Evolutionary conservation across 1,140 invertebrate genomes (phyloP).

Genomic region (Delia radicum): DNA sequence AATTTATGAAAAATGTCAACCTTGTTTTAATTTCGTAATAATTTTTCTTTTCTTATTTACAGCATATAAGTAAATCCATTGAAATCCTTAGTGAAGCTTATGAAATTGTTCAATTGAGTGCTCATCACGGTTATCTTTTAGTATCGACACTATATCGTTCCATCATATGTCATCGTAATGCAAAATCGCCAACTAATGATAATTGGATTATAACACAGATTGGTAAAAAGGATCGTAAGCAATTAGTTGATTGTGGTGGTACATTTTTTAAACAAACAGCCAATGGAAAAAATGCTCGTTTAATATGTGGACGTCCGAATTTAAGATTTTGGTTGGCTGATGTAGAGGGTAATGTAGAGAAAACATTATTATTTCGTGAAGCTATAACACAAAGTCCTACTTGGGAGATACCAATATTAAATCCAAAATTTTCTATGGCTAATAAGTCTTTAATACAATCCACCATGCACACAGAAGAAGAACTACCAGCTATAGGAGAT

Average conservation of each 20-base stretch:
- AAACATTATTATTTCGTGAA: conserved; percentile 82
- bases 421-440: conserved; percentile 59
- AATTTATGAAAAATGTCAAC: not conserved
- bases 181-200: conserved; percentile 37
- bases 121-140: conserved; percentile 72
- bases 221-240: conserved; percentile 83
- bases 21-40: not conserved
- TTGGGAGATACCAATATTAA: conserved; percentile 67
- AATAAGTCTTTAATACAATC: not conserved
- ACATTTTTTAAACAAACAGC: conserved; percentile 38
- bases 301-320: conserved; percentile 70
- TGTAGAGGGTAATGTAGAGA: conserved; percentile 72
- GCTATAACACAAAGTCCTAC: conserved; percentile 62
- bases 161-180: conserved; percentile 71
- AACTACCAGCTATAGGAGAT: not conserved
- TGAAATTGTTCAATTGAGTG: conserved; percentile 82
- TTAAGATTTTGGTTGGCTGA: conserved; percentile 80
- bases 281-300: conserved; percentile 28
- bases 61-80: conserved; percentile 82
- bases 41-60: conserved; percentile 38
- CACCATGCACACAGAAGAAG: not conserved
- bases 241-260: conserved; percentile 55
- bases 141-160: conserved; percentile 79
- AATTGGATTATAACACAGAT: conserved; percentile 72
- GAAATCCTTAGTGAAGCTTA: conserved; percentile 82